Evolutionary conservation across 2,113 vertebrate species (phyloP), one percentile per base, ranked within the genome.

Genomic region (Cathartes aura): DNA sequence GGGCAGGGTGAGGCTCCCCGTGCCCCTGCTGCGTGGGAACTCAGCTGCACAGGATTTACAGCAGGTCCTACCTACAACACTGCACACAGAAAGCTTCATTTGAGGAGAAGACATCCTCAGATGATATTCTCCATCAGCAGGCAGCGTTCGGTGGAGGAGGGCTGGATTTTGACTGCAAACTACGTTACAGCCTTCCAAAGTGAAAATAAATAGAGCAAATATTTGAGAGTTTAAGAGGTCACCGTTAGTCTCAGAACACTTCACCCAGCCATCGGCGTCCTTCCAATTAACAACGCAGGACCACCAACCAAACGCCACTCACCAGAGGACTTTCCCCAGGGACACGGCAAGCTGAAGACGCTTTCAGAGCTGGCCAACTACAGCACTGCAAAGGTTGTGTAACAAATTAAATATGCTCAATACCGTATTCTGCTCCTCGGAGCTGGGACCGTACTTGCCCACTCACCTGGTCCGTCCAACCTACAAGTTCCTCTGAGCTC

Each of bases 21-120:
- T 9, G 40, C 15, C 71, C 72, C 67, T 12, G 23, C 56, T 2
- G 2, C 3, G 9, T 0, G 14, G 71, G 36, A 68, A 32, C 21
- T 73, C 42, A 6, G 53, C 58, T 15, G 0, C 52, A 13, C 0
- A 4, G 82, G 74, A 55, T 88, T 79, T 38, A 42, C n/a, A 34
- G 87, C 26, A 6, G 50, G 67, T 50, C 48, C 42, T 19, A 15
- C 40, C 50, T 13, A 21, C 62, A 71, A 8, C 24, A 24, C 34
- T 1, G 48, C 53, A 30, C 0, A 5, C 20, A n/a, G 67, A 52
- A 66, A 40, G 84, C 38, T 62, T 34, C 64, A 0, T 8, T 4
- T 19, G 48, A 81, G 87, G 36, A 83, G 71, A 5, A 74, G 60
- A 21, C 21, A 7, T 11, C 26, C 45, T 45, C 17, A 7, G 66